A percentile compares a stretch with the other conserved stretches of the same genome.
Conservation (phyloP, 2,113 vertebrate species). For the Vulpes vulpes region DNA sequence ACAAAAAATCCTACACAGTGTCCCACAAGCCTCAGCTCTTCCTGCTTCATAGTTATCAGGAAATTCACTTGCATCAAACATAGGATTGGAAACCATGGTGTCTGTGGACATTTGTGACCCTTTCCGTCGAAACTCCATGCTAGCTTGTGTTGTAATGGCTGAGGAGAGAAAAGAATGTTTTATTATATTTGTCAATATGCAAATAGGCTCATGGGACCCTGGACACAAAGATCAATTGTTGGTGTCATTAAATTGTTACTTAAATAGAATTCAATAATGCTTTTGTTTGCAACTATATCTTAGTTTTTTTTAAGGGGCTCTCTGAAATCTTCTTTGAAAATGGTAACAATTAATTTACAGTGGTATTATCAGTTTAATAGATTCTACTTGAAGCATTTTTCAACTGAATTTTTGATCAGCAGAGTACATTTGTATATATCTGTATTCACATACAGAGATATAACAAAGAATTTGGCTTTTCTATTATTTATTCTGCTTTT, state of each 20-base stretch:
- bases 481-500: slow-evolving; percentile 53
- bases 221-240: slow-evolving; percentile 95
- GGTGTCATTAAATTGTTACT: slow-evolving; percentile 86
- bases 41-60: slow-evolving; percentile 98
- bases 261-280: slow-evolving; percentile 82
- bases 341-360: slow-evolving; percentile 72
- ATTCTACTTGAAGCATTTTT: slow-evolving; percentile 59
- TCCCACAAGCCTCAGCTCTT: slow-evolving; percentile 97
- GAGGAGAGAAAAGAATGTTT: slow-evolving; percentile 87
- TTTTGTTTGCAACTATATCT: slow-evolving; percentile 83
- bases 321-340: slow-evolving; percentile 77
- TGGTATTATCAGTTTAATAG: slow-evolving; percentile 63
- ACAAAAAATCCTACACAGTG: slow-evolving; percentile 98
- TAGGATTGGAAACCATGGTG: slow-evolving; percentile 95
- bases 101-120: slow-evolving; percentile 98
- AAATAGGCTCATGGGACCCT: slow-evolving; percentile 91
- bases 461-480: background rate
- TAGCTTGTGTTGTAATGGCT: slow-evolving; percentile 96
- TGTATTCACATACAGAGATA: slow-evolving; percentile 74
- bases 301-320: slow-evolving; percentile 75
- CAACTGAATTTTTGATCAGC: slow-evolving; percentile 42
- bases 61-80: slow-evolving; percentile 96
- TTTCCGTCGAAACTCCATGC: slow-evolving; percentile 95
- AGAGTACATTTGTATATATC: slow-evolving; percentile 74
- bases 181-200: slow-evolving; percentile 76